Evolutionary conservation across 2,888 invertebrate genomes (phyloP).

Genomic region (Xestia c-nigrum): DNA sequence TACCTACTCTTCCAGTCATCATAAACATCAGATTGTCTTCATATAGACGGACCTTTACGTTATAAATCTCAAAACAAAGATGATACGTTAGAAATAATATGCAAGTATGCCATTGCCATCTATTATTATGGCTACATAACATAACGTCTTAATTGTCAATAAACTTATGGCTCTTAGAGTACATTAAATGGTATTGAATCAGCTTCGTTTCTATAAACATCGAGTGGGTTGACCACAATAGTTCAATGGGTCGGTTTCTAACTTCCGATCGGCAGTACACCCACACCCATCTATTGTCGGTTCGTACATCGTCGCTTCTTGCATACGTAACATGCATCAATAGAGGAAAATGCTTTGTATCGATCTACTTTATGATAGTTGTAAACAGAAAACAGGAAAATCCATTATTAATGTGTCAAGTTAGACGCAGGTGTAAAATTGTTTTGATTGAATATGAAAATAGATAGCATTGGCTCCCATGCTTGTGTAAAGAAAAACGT

Average conservation of each 20-base stretch:
- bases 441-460: constrained; percentile 32
- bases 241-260: constrained; percentile 56
- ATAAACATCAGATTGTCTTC: neutral
- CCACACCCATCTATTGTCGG: constrained; percentile 60
- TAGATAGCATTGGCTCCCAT: constrained; percentile 17
- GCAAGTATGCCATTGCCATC: constrained; percentile 58
- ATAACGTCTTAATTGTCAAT: constrained; percentile 42
- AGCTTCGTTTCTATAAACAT: constrained; percentile 20
- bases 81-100: constrained; percentile 37
- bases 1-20: constrained; percentile 4
- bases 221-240: constrained; percentile 45
- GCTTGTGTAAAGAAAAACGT: constrained; percentile 3
- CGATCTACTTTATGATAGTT: constrained; percentile 27
- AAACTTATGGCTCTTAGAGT: constrained; percentile 26
- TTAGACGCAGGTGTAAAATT: constrained; percentile 16
- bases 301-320: constrained; percentile 44
- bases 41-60: constrained; percentile 21
- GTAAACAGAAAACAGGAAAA: constrained; percentile 46
- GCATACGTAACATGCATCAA: constrained; percentile 32
- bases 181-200: constrained; percentile 32
- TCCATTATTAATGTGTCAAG: constrained; percentile 25
- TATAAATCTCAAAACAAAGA: constrained; percentile 40
- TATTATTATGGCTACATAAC: constrained; percentile 23
- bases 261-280: constrained; percentile 56
- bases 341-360: constrained; percentile 53